Conservation (phyloP, 2,797 vertebrate species). For the Falco concolor region DNA sequence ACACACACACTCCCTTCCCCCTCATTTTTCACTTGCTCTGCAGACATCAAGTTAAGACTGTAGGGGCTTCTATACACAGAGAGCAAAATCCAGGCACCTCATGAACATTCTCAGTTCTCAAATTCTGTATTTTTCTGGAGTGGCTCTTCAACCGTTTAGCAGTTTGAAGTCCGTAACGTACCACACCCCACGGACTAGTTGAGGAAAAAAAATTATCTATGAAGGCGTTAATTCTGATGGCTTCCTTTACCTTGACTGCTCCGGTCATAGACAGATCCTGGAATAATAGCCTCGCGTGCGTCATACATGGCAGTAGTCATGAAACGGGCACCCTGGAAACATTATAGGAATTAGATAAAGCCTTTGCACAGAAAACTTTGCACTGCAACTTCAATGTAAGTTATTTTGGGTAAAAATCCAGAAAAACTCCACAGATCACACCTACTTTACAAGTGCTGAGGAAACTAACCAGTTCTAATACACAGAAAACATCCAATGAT, state of each 20-base stretch:
- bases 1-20: not conserved
- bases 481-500: fast-evolving
- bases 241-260: conserved; percentile 85
- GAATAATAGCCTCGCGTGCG: conserved; percentile 95
- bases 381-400: no score
- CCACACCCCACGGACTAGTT: fast-evolving
- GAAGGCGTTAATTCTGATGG: fast-evolving
- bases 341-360: not conserved
- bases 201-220: fast-evolving
- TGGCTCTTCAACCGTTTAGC: not conserved
- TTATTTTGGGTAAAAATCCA: not conserved
- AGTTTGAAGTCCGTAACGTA: not conserved
- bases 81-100: not conserved
- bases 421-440: fast-evolving
- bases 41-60: not conserved
- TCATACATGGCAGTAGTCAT: conserved; percentile 99
- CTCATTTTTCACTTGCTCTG: not conserved
- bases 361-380: not conserved
- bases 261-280: conserved; percentile 94
- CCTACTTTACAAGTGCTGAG: not conserved
- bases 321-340: conserved; percentile 89
- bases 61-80: fast-evolving
- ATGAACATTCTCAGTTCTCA: fast-evolving
- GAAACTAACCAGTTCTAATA: not conserved
- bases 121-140: fast-evolving